Base-by-base conservation (phyloP, 2,113 vertebrate species). In the Taurulus bubalis region DNA sequence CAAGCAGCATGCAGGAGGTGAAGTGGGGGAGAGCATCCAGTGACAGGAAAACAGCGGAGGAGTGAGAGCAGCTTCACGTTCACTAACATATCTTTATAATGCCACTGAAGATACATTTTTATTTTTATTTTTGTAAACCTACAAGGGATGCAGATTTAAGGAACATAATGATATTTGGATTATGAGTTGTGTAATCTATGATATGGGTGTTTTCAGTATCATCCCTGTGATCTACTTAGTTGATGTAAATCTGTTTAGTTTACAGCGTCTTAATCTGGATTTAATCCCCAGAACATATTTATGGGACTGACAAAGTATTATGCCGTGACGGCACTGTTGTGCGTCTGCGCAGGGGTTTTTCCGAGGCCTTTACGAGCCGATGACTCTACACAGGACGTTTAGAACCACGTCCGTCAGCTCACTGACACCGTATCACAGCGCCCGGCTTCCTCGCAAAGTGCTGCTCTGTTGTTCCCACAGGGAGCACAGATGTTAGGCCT, bases 401-500 rank as follows among this genome's bases (percentile, higher is more conserved):
- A 82, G 78, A 82, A n/a, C 47, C 22, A 11, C 16, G 83, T 87
- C 83, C 87, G 84, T 82, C 77, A 71, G 75, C 84, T 90, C 64
- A 18, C 68, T 70, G 71, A 77, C 80, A 87, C 45, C 42, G 34
- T 64, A 86, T 92, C 81, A 82, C 83, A 82, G 80, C 30, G 60
- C 75, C 82, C 60, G 51, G 77, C 83, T 89, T 85, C 71, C 80
- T 75, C 38, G 75, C 85, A 85, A 90, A 94, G 87, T 85, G 87
- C 82, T 76, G 71, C 77, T 85, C 76, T 82, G 75, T 73, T 65
- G 81, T 72, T 91, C 91, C 90, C 92, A 93, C 71, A 68, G 91
- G 93, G 91, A 87, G 80, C 81, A 63, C 92, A 94, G 90, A 94
- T 93, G 93, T 93, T 92, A 80, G 55, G 86, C 67, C 72, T 89